Evolutionary conservation across 1,140 invertebrate species (phyloP), one percentile per base, ranked within the genome.

Genomic region (Pomacea maculata): DNA sequence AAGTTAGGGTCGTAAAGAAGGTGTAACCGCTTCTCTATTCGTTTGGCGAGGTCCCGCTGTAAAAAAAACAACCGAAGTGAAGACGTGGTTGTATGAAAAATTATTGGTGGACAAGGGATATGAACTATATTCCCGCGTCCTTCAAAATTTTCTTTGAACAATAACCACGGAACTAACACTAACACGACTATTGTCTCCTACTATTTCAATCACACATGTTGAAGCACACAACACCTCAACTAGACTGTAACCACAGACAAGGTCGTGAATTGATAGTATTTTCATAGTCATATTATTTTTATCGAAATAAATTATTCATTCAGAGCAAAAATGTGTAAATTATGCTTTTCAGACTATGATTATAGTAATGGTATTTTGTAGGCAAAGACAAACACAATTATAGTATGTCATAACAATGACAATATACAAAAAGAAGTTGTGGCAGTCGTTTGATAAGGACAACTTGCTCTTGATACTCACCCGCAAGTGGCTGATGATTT

Each of bases 401-500:
- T 7, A 4, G 64, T 65, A 65, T 19, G 17, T 8, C 29, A n/a
- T 17, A 0, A 70, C 25, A 12, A 54, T 2, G 34, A 45, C 34
- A 45, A 45, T 45, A 45, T 45, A 45, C 6, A 45, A 45, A 25
- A 45, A 45, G 34, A 4, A 45, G 1, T 45, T 45, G 34, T 45
- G 34, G 34, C 6, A 45, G 2, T 45, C 34, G 3, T 45, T 45
- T 45, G 34, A 45, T 45, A 45, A 45, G 34, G 34, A 45, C 34
- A 45, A 45, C 6, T 4, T 2, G 34, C 34, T 45, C 34, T 65
- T 0, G 78, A 0, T 21, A 80, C 85, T 80, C 83, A 87, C 86
- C 77, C 83, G 78, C 17, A 87, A 72, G 75, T 87, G 85, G 34
- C 61, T 81, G 72, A 87, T 82, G 57, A 87, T 84, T 68, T 83